Conservation (phyloP, 2,888 invertebrate species). For the Volucella inflata region DNA sequence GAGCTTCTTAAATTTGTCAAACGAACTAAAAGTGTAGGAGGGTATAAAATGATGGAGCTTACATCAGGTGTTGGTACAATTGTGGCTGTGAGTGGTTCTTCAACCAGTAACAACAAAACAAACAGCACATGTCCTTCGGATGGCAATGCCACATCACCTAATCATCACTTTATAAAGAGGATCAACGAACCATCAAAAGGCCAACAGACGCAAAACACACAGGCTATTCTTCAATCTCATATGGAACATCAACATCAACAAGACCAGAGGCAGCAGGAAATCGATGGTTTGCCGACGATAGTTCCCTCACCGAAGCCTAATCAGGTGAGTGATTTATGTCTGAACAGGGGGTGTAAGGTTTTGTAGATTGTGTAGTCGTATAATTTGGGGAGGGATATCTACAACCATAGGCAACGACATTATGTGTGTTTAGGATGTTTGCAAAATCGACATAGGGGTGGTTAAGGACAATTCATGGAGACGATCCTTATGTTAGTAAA, state of each 20-base stretch:
- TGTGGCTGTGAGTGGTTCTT: background rate
- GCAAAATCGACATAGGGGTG: too few relatives aligned
- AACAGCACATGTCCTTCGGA: slow-evolving; percentile 30
- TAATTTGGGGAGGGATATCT: too few relatives aligned
- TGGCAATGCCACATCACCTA: slow-evolving; percentile 22
- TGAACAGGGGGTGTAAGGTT: too few relatives aligned
- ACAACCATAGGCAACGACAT: too few relatives aligned
- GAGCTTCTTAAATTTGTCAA: slow-evolving; percentile 10
- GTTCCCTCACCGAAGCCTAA: slow-evolving; percentile 65
- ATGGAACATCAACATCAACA: slow-evolving; percentile 61
- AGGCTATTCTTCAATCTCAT: slow-evolving; percentile 33
- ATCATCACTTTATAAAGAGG: slow-evolving; percentile 62
- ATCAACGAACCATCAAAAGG: slow-evolving; percentile 63
- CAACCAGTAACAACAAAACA: slow-evolving; percentile 26
- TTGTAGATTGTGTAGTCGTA: too few relatives aligned
- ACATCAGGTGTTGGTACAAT: slow-evolving; percentile 10
- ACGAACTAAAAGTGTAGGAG: background rate
- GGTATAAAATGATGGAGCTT: slow-evolving; percentile 47
- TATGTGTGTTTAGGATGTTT: too few relatives aligned
- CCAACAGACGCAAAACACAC: slow-evolving; percentile 49
- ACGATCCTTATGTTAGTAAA: too few relatives aligned
- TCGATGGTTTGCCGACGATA: slow-evolving; percentile 46
- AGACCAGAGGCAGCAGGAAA: slow-evolving; percentile 56
- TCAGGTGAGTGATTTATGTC: slow-evolving; percentile 61
- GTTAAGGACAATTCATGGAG: too few relatives aligned